These are phyloP conservation scores for Lycophotia porphyrea DNA, from an alignment of 2,888 invertebrate genomes.

Conservation along the genomic window DNA sequence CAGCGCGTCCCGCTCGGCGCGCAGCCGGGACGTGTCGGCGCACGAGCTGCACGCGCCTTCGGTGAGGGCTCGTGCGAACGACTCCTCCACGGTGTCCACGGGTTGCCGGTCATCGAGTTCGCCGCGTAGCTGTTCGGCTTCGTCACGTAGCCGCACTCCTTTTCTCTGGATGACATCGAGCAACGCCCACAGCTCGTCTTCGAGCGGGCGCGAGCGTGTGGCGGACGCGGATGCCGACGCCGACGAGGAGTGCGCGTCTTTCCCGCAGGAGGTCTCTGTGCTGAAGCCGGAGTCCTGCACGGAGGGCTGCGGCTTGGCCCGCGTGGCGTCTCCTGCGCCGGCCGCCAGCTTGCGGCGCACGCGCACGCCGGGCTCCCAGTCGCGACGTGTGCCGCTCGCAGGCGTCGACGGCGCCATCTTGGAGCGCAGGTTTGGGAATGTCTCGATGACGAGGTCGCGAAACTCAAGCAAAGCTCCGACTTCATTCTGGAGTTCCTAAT, in stretches of 20 bases:
- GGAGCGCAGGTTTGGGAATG: constrained; percentile 96
- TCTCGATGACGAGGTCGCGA: constrained; percentile 98
- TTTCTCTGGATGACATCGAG: constrained; percentile 96
- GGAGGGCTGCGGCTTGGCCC: constrained; percentile 91
- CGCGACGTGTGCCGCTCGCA: constrained; percentile 89
- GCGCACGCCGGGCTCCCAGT: constrained; percentile 96
- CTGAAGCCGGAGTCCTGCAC: constrained; percentile 96
- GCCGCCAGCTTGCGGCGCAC: constrained; percentile 91
- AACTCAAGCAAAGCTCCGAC: constrained; percentile 97
- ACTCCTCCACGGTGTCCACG: constrained; percentile 91
- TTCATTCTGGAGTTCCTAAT: constrained; percentile 96
- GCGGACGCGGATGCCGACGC: constrained; percentile 90
- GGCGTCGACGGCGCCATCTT: constrained; percentile 94
- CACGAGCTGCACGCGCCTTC: constrained; percentile 74
- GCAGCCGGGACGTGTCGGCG: constrained; percentile 88
- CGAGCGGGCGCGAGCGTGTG: constrained; percentile 88
- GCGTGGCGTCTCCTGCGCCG: constrained; percentile 86
- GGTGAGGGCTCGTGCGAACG: constrained; percentile 89
- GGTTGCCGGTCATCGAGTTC: constrained; percentile 79
- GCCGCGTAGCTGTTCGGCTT: constrained; percentile 92
- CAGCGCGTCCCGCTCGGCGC: constrained; percentile 94
- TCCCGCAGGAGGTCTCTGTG: constrained; percentile 96
- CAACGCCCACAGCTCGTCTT: constrained; percentile 96
- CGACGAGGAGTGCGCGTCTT: constrained; percentile 93
- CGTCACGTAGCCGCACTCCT: constrained; percentile 92